A percentile compares a stretch with the other conserved stretches of the same genome.
phyloP scores from a whole-genome alignment of 2,888 invertebrate genomes.

The Ellobium chinense region DNA sequence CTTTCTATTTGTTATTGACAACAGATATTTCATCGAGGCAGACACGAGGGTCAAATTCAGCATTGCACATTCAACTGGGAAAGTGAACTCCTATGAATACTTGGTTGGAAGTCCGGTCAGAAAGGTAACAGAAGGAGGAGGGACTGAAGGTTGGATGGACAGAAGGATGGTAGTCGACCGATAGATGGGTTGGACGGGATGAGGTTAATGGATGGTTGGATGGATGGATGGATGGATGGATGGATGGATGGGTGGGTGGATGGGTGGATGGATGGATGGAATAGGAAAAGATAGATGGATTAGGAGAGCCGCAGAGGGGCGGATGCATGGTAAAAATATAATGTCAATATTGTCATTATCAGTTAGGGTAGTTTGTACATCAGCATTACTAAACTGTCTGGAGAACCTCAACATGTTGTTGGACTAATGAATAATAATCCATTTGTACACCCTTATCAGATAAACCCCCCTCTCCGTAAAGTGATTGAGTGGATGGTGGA shows the following conservation, averaged over 20 bases:
- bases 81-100: slow-evolving; percentile 43
- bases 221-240: background rate
- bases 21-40: slow-evolving; percentile 19
- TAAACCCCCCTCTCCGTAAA: background rate
- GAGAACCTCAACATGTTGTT: background rate
- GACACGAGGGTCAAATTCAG: slow-evolving; percentile 39
- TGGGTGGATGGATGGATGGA: background rate
- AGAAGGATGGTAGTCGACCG: too few species aligned
- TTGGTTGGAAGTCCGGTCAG: slow-evolving; percentile 32
- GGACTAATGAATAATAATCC: background rate
- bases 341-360: too few species aligned
- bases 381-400: too few species aligned
- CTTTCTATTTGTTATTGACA: too few species aligned
- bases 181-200: background rate
- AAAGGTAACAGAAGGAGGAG: slow-evolving; percentile 2
- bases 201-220: background rate
- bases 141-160: background rate
- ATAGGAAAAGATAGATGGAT: background rate
- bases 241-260: background rate
- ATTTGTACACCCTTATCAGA: background rate
- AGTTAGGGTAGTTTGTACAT: too few species aligned
- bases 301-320: background rate
- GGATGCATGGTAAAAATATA: too few species aligned
- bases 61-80: slow-evolving; percentile 49
- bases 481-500: slow-evolving; percentile 47